These are phyloP conservation scores for Eupeodes corollae DNA, from an alignment of 1,140 invertebrate species.

Conservation along the genomic window DNA sequence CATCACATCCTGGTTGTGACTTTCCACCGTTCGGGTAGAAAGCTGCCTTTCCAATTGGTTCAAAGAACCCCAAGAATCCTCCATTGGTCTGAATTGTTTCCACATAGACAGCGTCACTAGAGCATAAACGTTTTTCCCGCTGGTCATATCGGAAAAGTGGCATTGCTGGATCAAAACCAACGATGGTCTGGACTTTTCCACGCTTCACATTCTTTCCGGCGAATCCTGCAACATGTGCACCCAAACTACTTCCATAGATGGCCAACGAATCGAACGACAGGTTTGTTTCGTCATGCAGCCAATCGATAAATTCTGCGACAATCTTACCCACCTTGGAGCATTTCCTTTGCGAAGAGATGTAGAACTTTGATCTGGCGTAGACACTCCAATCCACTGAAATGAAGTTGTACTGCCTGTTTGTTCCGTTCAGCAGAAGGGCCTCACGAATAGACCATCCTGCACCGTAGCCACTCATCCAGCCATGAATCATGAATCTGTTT, in stretches of 20 bases:
- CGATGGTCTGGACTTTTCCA: conserved; percentile 13
- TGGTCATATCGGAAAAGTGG: conserved; percentile 14
- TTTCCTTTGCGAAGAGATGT: too few species aligned
- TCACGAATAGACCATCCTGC: too few species aligned
- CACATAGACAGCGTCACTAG: conserved; percentile 9
- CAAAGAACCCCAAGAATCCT: conserved; percentile 21
- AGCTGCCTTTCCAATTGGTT: conserved; percentile 38
- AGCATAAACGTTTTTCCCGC: conserved; percentile 28
- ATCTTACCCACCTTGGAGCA: conserved; percentile 14
- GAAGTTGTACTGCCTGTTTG: too few species aligned
- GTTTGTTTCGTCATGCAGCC: conserved; percentile 10
- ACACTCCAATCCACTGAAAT: too few species aligned
- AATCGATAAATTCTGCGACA: conserved; percentile 17
- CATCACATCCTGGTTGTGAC: conserved; percentile 42
- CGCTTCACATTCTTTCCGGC: conserved; percentile 24
- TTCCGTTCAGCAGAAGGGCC: too few species aligned
- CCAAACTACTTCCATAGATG: conserved; percentile 21
- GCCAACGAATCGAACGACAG: too few species aligned
- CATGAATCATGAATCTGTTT: too few species aligned
- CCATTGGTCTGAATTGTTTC: conserved; percentile 42
- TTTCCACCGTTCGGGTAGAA: conserved; percentile 42
- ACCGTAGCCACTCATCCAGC: too few species aligned
- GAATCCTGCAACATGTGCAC: conserved; percentile 34
- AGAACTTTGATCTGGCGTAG: too few species aligned
- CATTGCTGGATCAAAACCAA: conserved; percentile 33